Percentiles rank a stretch among this genome's conserved stretches.
phyloP scores from a whole-genome alignment of 2,797 vertebrate genomes.

The Eremophila alpestris region DNA sequence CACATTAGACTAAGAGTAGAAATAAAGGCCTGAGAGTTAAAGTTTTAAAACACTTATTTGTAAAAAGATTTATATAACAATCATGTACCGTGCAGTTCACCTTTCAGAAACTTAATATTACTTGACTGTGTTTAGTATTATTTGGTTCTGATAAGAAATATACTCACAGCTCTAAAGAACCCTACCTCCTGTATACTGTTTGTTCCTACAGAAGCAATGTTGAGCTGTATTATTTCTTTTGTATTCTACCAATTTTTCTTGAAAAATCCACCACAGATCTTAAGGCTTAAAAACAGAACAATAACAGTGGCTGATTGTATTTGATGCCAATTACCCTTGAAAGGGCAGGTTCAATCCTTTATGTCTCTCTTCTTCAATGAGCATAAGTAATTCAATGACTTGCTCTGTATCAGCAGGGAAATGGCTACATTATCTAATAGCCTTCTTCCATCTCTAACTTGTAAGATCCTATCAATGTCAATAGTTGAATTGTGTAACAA shows the following conservation, averaged over 20 bases:
- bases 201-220: not conserved
- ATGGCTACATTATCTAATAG: slow-evolving; percentile 22
- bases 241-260: not conserved
- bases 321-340: not conserved
- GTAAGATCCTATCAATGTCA: slow-evolving; percentile 10
- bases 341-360: not conserved
- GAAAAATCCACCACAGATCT: not conserved
- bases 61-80: not conserved
- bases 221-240: not conserved
- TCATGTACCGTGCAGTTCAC: not conserved
- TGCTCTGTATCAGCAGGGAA: not conserved
- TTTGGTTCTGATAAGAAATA: not conserved
- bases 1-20: not conserved
- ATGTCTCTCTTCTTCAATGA: not conserved
- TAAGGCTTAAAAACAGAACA: not conserved
- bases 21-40: not conserved
- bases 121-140: not conserved
- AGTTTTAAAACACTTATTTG: not conserved
- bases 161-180: not conserved
- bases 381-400: slow-evolving; percentile 19
- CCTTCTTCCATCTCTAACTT: not conserved
- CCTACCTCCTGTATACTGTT: not conserved
- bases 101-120: not conserved
- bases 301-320: not conserved
- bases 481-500: not conserved